Percentiles rank a stretch among this genome's conserved stretches.
Conservation (phyloP, 2,113 vertebrate species). For the Leptodactylus fuscus region DNA sequence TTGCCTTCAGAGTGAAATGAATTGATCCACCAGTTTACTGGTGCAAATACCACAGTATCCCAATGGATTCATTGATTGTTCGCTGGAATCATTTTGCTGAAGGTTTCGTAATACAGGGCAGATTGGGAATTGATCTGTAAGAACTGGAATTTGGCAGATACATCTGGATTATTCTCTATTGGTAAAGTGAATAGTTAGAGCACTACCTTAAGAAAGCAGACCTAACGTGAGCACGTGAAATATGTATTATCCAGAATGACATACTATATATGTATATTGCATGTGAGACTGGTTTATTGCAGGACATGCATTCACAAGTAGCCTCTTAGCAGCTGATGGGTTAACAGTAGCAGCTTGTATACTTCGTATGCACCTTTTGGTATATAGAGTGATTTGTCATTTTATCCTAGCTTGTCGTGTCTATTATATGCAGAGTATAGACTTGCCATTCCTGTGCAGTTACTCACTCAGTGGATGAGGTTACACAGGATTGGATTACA, state of each 20-base stretch:
- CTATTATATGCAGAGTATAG: conserved; percentile 67
- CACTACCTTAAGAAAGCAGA: not conserved
- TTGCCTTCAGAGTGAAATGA: too few relatives aligned
- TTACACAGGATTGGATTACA: conserved; percentile 72
- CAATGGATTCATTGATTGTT: too few relatives aligned
- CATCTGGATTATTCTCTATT: not conserved
- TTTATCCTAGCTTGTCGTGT: not conserved
- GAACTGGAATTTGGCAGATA: not conserved
- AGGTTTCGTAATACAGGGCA: not conserved
- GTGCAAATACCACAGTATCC: too few relatives aligned
- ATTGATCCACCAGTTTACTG: too few relatives aligned
- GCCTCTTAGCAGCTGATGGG: not conserved
- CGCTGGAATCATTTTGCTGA: too few relatives aligned
- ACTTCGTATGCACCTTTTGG: not conserved
- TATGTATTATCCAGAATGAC: not conserved
- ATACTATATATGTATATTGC: too few relatives aligned
- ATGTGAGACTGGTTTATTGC: not conserved
- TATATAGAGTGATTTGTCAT: not conserved
- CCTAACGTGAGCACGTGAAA: not conserved
- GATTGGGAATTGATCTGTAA: not conserved
- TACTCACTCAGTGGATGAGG: conserved; percentile 73
- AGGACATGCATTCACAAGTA: not conserved
- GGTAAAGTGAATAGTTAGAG: not conserved
- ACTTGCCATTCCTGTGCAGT: conserved; percentile 76
- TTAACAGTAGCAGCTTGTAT: not conserved